Evolutionary conservation across 2,113 vertebrate genomes (phyloP).

Genomic region (Synchiropus splendidus): DNA sequence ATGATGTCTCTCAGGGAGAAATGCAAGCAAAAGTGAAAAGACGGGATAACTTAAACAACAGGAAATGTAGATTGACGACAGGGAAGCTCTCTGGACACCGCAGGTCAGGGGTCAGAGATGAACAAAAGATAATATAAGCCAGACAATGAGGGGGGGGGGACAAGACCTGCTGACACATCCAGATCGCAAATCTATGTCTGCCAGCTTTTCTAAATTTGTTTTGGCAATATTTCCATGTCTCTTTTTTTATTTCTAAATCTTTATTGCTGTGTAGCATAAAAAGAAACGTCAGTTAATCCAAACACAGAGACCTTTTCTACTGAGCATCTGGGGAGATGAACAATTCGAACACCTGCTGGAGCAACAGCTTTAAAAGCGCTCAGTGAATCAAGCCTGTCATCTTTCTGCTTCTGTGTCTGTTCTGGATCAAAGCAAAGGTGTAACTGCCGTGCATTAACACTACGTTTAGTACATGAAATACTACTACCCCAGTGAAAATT

Average conservation of each 20-base stretch:
- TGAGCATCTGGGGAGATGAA: slow-evolving; percentile 13
- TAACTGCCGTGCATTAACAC: slow-evolving; percentile 16
- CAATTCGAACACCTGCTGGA: slow-evolving; percentile 50
- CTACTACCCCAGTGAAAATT: no score
- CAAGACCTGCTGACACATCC: slow-evolving; percentile 16
- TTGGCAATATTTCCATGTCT: slow-evolving; percentile 8
- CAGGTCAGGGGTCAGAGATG: slow-evolving; percentile 43
- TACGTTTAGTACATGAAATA: slow-evolving; percentile 27
- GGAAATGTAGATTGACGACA: slow-evolving; percentile 40
- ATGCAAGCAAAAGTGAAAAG: slow-evolving; percentile 15
- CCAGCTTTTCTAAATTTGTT: slow-evolving; percentile 4
- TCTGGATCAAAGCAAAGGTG: slow-evolving; percentile 47
- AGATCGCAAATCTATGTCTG: slow-evolving; percentile 10
- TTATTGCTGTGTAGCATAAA: slow-evolving; percentile 1
- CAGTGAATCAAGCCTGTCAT: slow-evolving; percentile 34
- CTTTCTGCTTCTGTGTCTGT: slow-evolving; percentile 33
- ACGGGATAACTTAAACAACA: slow-evolving; percentile 10
- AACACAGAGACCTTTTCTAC: slow-evolving; percentile 15
- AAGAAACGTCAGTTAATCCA: slow-evolving; percentile 11
- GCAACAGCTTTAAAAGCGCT: slow-evolving; percentile 58
- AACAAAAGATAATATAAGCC: slow-evolving; percentile 57
- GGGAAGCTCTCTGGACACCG: slow-evolving; percentile 40
- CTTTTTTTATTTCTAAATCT: slow-evolving; percentile 7
- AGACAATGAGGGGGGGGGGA: slow-evolving; percentile 25
- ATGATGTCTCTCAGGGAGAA: background rate